Evolutionary conservation across 2,888 invertebrate species (phyloP).

Genomic region (Plemyria rubiginata): DNA sequence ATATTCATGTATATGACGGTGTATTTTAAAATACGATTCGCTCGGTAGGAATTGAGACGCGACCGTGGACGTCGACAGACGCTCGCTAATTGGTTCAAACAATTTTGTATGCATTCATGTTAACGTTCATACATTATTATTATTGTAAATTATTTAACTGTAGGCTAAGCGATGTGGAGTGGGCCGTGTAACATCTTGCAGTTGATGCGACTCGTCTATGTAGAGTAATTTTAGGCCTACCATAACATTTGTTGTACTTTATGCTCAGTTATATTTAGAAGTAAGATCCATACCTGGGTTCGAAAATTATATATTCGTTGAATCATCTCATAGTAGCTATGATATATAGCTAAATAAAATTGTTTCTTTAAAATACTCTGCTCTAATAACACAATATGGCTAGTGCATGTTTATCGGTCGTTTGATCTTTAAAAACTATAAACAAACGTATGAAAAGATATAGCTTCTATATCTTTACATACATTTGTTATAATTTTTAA

Average conservation of each 20-base stretch:
- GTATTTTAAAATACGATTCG: conserved; percentile 44
- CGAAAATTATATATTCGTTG: conserved; percentile 19
- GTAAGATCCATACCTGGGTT: conserved; percentile 46
- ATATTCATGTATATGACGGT: conserved; percentile 51
- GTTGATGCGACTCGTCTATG: conserved; percentile 50
- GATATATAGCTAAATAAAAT: neutral
- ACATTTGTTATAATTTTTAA: conserved; percentile 7
- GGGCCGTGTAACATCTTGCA: conserved; percentile 55
- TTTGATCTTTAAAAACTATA: neutral
- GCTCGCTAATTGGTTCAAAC: conserved; percentile 46
- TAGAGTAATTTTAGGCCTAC: conserved; percentile 57
- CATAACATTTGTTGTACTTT: conserved; percentile 70
- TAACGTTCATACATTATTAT: conserved; percentile 66
- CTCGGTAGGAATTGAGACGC: conserved; percentile 51
- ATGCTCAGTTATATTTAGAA: conserved; percentile 81
- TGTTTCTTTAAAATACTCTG: conserved; percentile 2
- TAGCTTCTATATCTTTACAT: neutral
- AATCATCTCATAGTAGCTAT: conserved; percentile 10
- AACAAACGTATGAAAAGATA: neutral
- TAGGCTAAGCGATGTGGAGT: conserved; percentile 62
- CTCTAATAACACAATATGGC: neutral
- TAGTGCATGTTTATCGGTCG: neutral
- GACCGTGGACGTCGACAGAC: conserved; percentile 46
- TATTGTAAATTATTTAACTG: conserved; percentile 79
- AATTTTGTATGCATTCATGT: conserved; percentile 74